These are phyloP conservation scores for Manis javanica DNA, from an alignment of 2,797 vertebrate species.

Conservation along the genomic window DNA sequence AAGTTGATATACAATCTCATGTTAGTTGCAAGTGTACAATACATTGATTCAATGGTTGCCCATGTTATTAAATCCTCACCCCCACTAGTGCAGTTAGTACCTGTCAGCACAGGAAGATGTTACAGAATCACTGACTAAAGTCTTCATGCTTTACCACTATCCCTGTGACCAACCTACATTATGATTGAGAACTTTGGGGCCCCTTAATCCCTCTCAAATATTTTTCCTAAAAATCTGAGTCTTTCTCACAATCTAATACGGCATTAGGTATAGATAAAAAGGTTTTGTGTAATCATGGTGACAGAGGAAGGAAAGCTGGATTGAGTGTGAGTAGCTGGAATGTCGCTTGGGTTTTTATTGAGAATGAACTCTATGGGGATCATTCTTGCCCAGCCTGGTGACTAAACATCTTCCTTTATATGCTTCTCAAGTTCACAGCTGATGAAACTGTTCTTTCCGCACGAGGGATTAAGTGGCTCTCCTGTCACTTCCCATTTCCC, in stretches of 20 bases:
- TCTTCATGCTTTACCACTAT: no score
- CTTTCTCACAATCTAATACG: background rate
- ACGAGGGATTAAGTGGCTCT: rapidly evolving
- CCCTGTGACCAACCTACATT: no score
- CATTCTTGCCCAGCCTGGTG: background rate
- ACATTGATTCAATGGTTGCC: no score
- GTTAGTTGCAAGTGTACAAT: no score
- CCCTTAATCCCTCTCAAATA: background rate
- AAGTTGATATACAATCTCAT: no score
- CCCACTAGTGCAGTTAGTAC: no score
- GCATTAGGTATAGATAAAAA: background rate
- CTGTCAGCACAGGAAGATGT: no score
- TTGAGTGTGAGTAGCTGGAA: background rate
- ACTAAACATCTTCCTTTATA: background rate
- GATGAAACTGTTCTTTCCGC: background rate
- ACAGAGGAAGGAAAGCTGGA: background rate
- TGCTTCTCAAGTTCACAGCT: background rate
- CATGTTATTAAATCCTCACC: no score
- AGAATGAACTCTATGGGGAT: background rate
- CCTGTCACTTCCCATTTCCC: background rate
- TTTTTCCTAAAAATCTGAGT: background rate
- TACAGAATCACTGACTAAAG: no score
- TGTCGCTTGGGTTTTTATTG: background rate
- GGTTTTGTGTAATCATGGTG: background rate
- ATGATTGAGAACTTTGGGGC: no score